A percentile compares a stretch with the other conserved stretches of the same genome.
Conservation (phyloP, 2,797 vertebrate species). For the Spheniscus humboldti region DNA sequence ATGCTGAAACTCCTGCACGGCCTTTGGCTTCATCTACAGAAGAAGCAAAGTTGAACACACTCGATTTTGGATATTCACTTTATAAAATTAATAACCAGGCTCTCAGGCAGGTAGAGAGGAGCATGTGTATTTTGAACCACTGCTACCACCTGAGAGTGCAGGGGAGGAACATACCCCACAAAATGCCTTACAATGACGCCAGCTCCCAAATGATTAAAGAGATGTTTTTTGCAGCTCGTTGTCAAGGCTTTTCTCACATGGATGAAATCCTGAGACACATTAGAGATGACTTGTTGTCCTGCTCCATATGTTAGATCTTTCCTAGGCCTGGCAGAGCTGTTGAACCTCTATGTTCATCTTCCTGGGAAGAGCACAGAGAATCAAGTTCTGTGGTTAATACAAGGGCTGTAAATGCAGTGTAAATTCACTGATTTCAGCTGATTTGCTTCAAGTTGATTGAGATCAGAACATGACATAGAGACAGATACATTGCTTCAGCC, state of each 20-base stretch:
- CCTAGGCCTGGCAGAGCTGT: background rate
- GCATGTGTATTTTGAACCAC: accelerated
- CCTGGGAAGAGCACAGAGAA: background rate
- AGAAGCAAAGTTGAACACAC: background rate
- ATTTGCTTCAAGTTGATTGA: background rate
- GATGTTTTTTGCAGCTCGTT: background rate
- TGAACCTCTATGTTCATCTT: background rate
- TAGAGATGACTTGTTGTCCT: background rate
- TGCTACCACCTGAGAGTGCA: background rate
- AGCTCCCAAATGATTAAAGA: background rate
- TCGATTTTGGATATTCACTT: background rate
- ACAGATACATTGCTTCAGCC: background rate
- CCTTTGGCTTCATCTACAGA: background rate
- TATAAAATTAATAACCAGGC: background rate
- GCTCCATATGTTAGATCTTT: background rate
- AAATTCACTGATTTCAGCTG: background rate
- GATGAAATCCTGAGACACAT: background rate
- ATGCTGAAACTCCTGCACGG: background rate
- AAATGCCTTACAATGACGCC: background rate
- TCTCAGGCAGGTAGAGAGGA: background rate
- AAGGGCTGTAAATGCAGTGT: background rate
- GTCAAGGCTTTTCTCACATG: background rate
- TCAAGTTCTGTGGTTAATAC: background rate
- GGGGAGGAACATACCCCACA: background rate
- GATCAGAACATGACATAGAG: background rate